Evolutionary conservation across 2,113 vertebrate species (phyloP).

Genomic region (Odocoileus hemionus): DNA sequence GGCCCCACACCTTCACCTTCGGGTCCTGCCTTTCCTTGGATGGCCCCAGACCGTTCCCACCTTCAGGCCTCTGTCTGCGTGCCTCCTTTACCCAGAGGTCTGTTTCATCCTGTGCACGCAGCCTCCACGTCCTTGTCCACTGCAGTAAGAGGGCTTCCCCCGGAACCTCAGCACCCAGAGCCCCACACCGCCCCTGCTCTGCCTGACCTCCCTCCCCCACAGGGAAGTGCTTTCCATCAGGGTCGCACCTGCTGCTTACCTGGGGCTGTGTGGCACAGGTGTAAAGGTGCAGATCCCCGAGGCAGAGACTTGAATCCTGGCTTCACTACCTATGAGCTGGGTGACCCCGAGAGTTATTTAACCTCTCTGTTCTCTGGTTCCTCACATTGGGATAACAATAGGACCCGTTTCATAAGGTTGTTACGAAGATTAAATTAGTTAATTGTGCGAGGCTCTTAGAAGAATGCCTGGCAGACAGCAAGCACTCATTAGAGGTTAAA

Average conservation of each 20-base stretch:
- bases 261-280: neutral
- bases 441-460: neutral
- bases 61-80: neutral
- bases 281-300: accelerated
- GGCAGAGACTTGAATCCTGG: neutral
- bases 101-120: neutral
- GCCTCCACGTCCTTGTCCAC: neutral
- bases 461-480: neutral
- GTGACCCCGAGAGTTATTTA: neutral
- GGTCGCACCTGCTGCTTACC: neutral
- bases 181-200: accelerated
- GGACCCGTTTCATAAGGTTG: neutral
- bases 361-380: neutral
- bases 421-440: neutral
- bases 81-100: neutral
- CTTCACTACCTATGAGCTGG: neutral
- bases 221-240: neutral
- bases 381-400: neutral
- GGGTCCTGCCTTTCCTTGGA: neutral
- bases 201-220: neutral
- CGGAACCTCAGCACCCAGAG: neutral
- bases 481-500: neutral
- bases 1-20: accelerated
- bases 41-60: neutral
- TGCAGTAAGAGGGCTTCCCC: neutral